These are phyloP conservation scores for Melikaiella ostensackeni DNA, from an alignment of 2,888 invertebrate species.

Conservation along the genomic window DNA sequence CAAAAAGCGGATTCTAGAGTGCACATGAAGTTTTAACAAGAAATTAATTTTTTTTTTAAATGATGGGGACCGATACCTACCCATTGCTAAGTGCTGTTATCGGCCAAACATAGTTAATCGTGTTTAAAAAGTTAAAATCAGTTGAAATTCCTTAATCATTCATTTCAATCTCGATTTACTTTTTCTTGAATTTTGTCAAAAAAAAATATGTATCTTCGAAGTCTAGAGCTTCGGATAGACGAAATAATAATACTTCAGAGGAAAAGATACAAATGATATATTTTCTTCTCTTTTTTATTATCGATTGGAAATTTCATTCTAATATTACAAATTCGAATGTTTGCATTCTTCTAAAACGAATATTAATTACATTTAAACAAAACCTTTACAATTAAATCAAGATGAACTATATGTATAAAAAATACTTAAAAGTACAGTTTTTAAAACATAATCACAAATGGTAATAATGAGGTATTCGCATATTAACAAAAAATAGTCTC, in stretches of 20 bases:
- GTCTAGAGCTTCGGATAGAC: not conserved
- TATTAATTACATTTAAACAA: conserved; percentile 9
- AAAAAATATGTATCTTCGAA: too few species aligned
- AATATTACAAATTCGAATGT: not conserved
- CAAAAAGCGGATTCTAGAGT: too few species aligned
- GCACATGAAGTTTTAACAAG: too few species aligned
- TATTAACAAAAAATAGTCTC: not conserved
- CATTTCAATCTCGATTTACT: too few species aligned
- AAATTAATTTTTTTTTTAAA: too few species aligned
- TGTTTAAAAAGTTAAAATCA: too few species aligned
- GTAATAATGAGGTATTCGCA: conserved; percentile 4
- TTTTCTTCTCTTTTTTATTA: not conserved
- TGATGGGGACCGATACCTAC: too few species aligned
- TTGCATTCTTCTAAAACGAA: not conserved
- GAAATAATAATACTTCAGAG: not conserved
- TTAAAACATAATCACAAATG: conserved; percentile 6
- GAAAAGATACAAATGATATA: not conserved
- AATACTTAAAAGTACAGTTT: conserved; percentile 17
- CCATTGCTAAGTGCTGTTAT: too few species aligned
- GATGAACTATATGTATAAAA: not conserved
- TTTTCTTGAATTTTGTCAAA: too few species aligned
- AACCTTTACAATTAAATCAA: not conserved
- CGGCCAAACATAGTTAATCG: too few species aligned
- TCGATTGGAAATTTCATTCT: not conserved
- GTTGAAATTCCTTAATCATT: too few species aligned